Base-by-base conservation (phyloP, 2,888 invertebrate genomes). In the Brachypterus glaber region DNA sequence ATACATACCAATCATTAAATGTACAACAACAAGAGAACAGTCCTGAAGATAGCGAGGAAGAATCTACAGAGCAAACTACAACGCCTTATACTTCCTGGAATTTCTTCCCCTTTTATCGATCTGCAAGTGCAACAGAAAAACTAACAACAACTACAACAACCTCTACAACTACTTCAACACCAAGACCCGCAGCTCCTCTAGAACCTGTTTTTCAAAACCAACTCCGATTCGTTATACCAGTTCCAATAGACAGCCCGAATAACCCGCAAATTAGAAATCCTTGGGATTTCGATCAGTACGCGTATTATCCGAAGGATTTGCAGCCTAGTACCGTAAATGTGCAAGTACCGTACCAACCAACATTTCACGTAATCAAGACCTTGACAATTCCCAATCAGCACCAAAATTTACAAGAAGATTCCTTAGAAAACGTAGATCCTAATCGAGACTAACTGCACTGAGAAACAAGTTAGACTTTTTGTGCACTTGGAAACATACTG, bases 221-320 rank as follows among this genome's bases (percentile, higher is more conserved):
- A 48, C 41, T 64, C 38, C 58, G 57, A 46, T 64, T 65, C 44
- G 58, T 66, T 3, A 51, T 64, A 32, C 64, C 64, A 7, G 52
- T 63, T 17, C 58, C 59, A 2, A 57, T 55, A 37, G 50, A 47
- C 13, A 47, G 51, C 32, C 30, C 45, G 16, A 46, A 43, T 16
- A 43, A 46, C 4, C 13, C 41, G 4, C 39, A 47, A 3, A 45
- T 47, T 29, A 50, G 51, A 33, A 46, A 54, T 35, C 59, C 59
- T 2, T 57, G 55, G 53, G 52, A 56, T 32, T 51, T 62, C 39
- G 59, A 62, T 44, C 56, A 55, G 5, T 61, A 53, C 33, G 60
- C 59, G 7, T 63, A 64, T 42, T 59, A 60, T 38, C 62, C 60
- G 3, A 58, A 57, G 48, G 45, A 50, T 3, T 39, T 60, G 14